A percentile compares a stretch with the other conserved stretches of the same genome.
These are phyloP conservation scores for Campoletis raptor DNA, from an alignment of 2,888 invertebrate species.

Conservation along the genomic window DNA sequence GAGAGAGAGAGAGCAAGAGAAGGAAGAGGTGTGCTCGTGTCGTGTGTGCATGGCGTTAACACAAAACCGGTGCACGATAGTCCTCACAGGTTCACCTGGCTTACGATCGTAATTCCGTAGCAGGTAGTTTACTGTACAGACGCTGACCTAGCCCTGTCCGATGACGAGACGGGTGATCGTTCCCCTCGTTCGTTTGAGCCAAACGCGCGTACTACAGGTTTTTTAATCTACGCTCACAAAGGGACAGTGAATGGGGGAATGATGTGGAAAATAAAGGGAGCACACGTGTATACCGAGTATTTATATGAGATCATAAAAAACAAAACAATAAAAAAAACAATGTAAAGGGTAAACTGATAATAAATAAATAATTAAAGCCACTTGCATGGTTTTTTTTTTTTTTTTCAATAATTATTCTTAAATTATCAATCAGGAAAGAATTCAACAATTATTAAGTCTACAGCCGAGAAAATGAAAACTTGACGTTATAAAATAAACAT, in stretches of 20 bases:
- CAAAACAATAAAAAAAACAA: not conserved
- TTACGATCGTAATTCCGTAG: slow-evolving; percentile 56
- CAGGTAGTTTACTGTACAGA: slow-evolving; percentile 48
- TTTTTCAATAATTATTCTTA: not conserved
- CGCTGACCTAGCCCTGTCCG: slow-evolving; percentile 67
- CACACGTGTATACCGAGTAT: slow-evolving; percentile 30
- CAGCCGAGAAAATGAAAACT: no score
- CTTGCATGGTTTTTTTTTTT: not conserved
- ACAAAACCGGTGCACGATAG: slow-evolving; percentile 31
- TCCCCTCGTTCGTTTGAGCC: slow-evolving; percentile 12
- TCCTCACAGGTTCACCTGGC: slow-evolving; percentile 52
- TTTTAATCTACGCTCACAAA: slow-evolving; percentile 24
- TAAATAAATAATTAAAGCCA: not conserved
- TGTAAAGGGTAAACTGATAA: not conserved
- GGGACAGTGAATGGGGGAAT: slow-evolving; percentile 9
- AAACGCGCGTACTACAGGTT: not conserved
- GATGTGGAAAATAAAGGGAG: slow-evolving; percentile 33
- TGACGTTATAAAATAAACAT: no score
- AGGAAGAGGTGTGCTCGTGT: not conserved
- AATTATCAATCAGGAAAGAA: not conserved
- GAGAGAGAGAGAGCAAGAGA: not conserved
- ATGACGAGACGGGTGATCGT: slow-evolving; percentile 27
- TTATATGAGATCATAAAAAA: not conserved
- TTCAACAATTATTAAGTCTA: not conserved
- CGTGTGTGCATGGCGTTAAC: slow-evolving; percentile 29